A percentile compares a stretch with the other conserved stretches of the same genome.
Conservation (phyloP, 2,888 invertebrate species). For the Helicoverpa assulta region DNA sequence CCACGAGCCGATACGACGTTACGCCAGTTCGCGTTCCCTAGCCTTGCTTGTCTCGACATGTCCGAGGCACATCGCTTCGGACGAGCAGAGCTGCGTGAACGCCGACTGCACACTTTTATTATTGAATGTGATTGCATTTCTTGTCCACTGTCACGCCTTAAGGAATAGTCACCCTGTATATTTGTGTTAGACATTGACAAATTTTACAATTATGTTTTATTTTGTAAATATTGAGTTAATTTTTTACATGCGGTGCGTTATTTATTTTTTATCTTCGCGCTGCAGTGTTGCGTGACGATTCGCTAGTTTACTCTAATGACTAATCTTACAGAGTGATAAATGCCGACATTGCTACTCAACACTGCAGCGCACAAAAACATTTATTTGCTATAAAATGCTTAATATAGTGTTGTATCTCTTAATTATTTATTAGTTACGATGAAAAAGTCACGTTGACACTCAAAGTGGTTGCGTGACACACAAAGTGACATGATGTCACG, state of each 20-base stretch:
- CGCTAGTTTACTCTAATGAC: conserved; percentile 5
- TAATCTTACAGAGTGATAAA: neutral
- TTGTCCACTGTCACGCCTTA: conserved; percentile 38
- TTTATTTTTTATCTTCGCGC: conserved; percentile 42
- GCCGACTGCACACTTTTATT: conserved; percentile 14
- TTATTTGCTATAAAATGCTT: conserved; percentile 45
- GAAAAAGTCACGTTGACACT: conserved; percentile 38
- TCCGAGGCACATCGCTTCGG: no score
- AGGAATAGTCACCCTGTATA: conserved; percentile 31
- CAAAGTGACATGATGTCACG: conserved; percentile 30
- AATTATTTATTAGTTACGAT: conserved; percentile 43
- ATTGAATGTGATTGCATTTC: conserved; percentile 26
- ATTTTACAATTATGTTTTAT: conserved; percentile 38
- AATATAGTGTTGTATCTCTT: conserved; percentile 35
- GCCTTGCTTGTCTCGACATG: no score
- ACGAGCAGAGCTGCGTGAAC: no score
- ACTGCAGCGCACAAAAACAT: conserved; percentile 10
- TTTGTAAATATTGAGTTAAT: conserved; percentile 59
- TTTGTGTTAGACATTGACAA: conserved; percentile 30
- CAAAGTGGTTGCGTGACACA: conserved; percentile 32
- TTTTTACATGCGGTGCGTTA: conserved; percentile 51
- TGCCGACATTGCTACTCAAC: conserved; percentile 13
- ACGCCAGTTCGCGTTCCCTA: neutral
- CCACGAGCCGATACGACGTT: neutral
- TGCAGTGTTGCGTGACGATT: conserved; percentile 17